phyloP scores from a whole-genome alignment of 2,797 vertebrate genomes.

The Sorex maritimensis region DNA sequence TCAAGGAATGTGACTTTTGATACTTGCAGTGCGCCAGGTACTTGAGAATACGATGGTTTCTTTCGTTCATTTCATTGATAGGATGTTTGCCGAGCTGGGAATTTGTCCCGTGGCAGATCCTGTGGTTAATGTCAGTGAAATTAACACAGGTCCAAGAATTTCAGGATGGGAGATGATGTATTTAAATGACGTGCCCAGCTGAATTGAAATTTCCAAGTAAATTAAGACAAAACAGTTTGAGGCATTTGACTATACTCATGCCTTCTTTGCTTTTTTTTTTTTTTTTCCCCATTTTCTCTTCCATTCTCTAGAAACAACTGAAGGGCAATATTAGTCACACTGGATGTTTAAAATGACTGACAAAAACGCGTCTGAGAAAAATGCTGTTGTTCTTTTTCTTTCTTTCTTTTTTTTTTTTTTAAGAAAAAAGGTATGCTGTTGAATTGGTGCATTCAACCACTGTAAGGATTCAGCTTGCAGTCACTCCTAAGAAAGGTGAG shows the following conservation, averaged over 20 bases:
- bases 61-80: slow-evolving; percentile 10
- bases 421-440: slow-evolving; percentile 29
- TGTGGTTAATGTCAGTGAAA: neutral
- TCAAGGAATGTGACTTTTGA: slow-evolving; percentile 14
- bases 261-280: neutral
- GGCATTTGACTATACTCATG: neutral
- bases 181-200: slow-evolving; percentile 53
- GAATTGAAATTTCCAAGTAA: slow-evolving; percentile 37
- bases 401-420: neutral
- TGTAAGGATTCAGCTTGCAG: neutral
- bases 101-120: neutral
- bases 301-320: slow-evolving; percentile 12
- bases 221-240: slow-evolving; percentile 6
- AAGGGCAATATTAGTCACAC: neutral
- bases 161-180: neutral
- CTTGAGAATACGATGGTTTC: neutral
- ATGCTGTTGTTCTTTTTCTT: no score
- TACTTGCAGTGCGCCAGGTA: neutral
- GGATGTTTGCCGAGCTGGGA: neutral
- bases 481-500: slow-evolving; percentile 5
- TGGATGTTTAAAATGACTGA: neutral
- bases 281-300: slow-evolving; percentile 1
- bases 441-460: slow-evolving; percentile 16
- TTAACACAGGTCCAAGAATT: slow-evolving; percentile 34
- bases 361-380: neutral